Percentiles rank a stretch among this genome's conserved stretches.
Evolutionary conservation across 2,888 invertebrate species (phyloP).

Genomic region (Noctua fimbriata): DNA sequence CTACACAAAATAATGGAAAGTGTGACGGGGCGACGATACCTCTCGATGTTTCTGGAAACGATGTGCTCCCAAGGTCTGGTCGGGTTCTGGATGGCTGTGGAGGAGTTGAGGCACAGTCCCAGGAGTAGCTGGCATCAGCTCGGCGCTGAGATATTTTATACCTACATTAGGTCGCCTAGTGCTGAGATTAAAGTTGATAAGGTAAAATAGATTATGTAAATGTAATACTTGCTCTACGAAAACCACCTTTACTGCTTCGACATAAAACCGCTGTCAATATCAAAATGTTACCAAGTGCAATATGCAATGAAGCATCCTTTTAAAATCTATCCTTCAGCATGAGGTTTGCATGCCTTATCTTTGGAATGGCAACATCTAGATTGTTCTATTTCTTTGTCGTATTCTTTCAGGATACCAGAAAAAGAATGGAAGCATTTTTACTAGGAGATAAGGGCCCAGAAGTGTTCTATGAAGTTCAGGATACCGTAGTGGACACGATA

Average conservation of each 20-base stretch:
- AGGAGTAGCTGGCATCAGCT: conserved; percentile 95
- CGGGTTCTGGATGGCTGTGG: conserved; percentile 96
- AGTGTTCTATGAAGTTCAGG: conserved; percentile 96
- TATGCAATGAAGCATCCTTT: neutral
- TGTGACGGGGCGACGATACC: conserved; percentile 94
- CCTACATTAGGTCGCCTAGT: conserved; percentile 95
- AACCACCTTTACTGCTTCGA: neutral
- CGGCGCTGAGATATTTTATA: conserved; percentile 97
- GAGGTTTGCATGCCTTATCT: neutral
- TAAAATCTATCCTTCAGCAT: neutral
- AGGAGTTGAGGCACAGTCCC: conserved; percentile 94
- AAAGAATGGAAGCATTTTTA: conserved; percentile 96
- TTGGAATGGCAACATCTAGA: neutral
- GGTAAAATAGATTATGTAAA: conserved; percentile 72
- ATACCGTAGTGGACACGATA: conserved; percentile 93
- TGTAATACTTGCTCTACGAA: neutral
- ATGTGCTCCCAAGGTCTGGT: conserved; percentile 96
- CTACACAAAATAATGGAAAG: conserved; percentile 94
- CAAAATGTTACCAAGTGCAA: neutral
- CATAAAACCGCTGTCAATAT: neutral
- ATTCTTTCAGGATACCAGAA: conserved; percentile 91
- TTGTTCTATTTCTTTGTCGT: neutral
- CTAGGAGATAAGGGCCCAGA: conserved; percentile 96
- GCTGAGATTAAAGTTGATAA: conserved; percentile 96
- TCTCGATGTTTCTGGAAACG: conserved; percentile 95